phyloP scores from a whole-genome alignment of 1,140 invertebrate species.

The Camponotus vicinus region DNA sequence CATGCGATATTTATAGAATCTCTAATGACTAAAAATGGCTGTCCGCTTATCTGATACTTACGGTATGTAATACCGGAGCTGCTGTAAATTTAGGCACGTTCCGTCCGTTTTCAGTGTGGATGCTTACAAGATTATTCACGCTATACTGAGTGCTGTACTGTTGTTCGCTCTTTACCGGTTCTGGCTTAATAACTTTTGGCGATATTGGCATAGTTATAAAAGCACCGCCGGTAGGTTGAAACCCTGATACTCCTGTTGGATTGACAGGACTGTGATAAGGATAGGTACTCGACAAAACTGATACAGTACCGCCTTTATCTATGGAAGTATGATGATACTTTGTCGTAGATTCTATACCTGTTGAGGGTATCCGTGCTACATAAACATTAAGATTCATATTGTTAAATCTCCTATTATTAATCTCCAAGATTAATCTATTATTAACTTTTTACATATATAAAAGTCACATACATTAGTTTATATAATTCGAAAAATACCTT shows the following conservation, averaged over 20 bases:
- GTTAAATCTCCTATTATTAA: constrained; percentile 33
- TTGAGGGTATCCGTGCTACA: constrained; percentile 86
- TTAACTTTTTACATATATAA: too few species aligned
- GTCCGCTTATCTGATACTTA: constrained; percentile 70
- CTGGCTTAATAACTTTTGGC: constrained; percentile 86
- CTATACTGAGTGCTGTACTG: constrained; percentile 83
- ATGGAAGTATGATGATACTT: constrained; percentile 85
- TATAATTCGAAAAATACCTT: constrained; percentile 84
- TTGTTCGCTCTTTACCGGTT: constrained; percentile 81
- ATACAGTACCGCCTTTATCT: constrained; percentile 82
- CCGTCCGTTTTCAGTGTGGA: constrained; percentile 82
- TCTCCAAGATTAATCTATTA: too few species aligned
- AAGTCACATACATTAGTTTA: not conserved
- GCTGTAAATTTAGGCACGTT: constrained; percentile 82
- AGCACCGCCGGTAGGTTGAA: constrained; percentile 95
- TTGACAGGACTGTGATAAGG: constrained; percentile 91
- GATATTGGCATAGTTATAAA: constrained; percentile 94
- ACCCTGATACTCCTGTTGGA: constrained; percentile 92
- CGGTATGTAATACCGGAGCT: constrained; percentile 82
- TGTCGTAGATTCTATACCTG: constrained; percentile 84
- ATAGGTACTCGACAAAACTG: constrained; percentile 86
- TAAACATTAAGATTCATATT: constrained; percentile 68
- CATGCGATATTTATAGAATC: not conserved
- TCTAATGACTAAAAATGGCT: not conserved
- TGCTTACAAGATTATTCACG: constrained; percentile 82